Conservation (phyloP, 2,888 invertebrate genomes). For the Harmothoe impar region DNA sequence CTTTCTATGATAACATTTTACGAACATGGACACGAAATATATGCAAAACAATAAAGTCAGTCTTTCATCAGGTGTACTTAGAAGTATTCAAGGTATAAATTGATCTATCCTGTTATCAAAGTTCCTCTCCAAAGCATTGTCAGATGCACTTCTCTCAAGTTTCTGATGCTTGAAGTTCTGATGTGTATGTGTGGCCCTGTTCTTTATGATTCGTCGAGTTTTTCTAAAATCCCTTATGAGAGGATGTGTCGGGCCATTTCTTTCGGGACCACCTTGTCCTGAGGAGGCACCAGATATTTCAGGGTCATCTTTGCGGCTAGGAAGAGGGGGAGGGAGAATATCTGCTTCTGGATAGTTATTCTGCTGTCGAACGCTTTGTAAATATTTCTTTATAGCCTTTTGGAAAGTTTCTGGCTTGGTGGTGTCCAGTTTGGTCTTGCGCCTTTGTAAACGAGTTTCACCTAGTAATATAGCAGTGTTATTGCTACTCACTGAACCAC, state of each 20-base stretch:
- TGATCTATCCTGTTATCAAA: constrained; percentile 45
- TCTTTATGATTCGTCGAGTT: background rate
- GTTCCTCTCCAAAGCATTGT: constrained; percentile 36
- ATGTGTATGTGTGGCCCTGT: constrained; percentile 40
- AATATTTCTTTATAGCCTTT: background rate
- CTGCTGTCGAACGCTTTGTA: background rate
- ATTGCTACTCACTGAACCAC: background rate
- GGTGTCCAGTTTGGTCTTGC: background rate
- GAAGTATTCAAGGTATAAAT: background rate
- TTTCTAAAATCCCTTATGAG: background rate
- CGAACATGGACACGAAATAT: too few species aligned
- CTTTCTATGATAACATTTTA: too few species aligned
- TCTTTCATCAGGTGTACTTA: too few species aligned
- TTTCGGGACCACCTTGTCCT: background rate
- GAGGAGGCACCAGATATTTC: constrained; percentile 57
- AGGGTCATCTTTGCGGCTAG: constrained; percentile 46
- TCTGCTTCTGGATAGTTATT: background rate
- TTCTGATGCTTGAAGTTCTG: background rate
- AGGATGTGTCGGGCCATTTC: background rate
- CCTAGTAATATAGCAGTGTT: background rate
- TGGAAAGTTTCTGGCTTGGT: background rate
- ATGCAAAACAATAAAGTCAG: too few species aligned
- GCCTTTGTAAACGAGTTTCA: background rate
- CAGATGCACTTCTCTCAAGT: background rate
- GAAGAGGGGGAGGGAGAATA: background rate